Evolutionary conservation across 2,113 vertebrate genomes (phyloP).

Genomic region (Galbula dea): DNA sequence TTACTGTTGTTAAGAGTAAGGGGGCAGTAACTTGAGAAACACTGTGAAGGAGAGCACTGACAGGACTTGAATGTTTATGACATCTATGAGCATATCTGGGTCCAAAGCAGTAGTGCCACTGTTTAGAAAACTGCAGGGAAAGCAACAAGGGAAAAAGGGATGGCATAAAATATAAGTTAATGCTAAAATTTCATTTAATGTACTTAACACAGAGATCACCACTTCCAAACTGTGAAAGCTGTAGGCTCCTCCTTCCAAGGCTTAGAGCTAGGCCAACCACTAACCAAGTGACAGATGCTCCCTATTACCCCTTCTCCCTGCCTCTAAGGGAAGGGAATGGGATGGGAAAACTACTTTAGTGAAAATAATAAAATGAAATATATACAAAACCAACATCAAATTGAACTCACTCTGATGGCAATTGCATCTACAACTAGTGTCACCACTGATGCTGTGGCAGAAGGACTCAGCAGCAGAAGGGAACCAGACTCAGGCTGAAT

Average conservation of each 20-base stretch:
- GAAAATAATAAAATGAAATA: no score
- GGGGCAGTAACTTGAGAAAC: neutral
- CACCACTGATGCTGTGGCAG: no score
- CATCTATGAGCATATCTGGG: neutral
- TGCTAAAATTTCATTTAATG: neutral
- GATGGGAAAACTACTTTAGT: no score
- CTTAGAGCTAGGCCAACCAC: no score
- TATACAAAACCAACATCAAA: no score
- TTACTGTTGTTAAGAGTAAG: neutral
- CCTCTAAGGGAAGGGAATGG: no score
- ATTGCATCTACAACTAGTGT: no score
- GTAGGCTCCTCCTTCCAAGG: neutral
- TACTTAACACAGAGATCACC: neutral
- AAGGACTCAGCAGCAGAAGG: no score
- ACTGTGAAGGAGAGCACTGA: neutral
- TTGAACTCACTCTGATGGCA: no score
- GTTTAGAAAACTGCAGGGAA: neutral
- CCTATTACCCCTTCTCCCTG: no score
- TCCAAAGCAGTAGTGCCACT: neutral
- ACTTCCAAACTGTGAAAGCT: neutral
- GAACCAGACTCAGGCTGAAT: no score
- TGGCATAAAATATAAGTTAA: neutral
- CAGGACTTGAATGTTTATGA: neutral
- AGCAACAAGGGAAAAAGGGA: neutral
- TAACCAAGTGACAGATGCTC: no score